These are phyloP conservation scores for human DNA, from an alignment of 2,113 vertebrate genomes.

Conservation along the genomic window DNA sequence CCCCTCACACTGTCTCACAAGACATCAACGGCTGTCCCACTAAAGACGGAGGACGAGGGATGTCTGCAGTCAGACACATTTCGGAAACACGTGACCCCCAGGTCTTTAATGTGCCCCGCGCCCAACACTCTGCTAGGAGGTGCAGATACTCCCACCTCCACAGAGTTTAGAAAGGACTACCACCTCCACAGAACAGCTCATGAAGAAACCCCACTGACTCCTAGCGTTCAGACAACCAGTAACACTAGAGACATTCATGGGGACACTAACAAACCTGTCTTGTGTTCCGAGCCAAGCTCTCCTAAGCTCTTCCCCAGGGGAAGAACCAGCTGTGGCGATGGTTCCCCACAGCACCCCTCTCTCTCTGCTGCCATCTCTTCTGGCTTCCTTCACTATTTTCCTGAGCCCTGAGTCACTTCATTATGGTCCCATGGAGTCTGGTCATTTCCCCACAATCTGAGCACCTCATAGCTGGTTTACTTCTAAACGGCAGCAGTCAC, in stretches of 20 bases:
- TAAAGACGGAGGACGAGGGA: neutral
- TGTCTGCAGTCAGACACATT: neutral
- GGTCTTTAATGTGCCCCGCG: neutral
- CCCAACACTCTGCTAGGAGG: neutral
- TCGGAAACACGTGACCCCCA: neutral
- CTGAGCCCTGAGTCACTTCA: neutral
- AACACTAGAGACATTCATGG: fast-evolving
- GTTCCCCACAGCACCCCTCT: neutral
- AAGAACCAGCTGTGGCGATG: fast-evolving
- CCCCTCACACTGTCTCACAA: neutral
- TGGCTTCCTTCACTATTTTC: neutral
- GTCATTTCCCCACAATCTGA: neutral
- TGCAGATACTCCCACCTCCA: no score
- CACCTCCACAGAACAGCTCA: neutral
- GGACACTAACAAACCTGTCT: no score
- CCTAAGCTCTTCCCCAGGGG: no score
- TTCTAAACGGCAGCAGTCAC: neutral
- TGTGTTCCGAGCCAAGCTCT: no score
- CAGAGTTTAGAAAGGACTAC: neutral
- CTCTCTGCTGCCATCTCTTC: no score
- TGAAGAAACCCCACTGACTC: neutral
- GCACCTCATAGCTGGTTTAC: no score
- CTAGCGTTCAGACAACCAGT: fast-evolving
- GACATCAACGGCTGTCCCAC: neutral
- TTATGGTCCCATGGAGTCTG: neutral